Percentiles rank a stretch among this genome's conserved stretches.
Conservation (phyloP, 2,888 invertebrate species). For the Parnassius glacialis region DNA sequence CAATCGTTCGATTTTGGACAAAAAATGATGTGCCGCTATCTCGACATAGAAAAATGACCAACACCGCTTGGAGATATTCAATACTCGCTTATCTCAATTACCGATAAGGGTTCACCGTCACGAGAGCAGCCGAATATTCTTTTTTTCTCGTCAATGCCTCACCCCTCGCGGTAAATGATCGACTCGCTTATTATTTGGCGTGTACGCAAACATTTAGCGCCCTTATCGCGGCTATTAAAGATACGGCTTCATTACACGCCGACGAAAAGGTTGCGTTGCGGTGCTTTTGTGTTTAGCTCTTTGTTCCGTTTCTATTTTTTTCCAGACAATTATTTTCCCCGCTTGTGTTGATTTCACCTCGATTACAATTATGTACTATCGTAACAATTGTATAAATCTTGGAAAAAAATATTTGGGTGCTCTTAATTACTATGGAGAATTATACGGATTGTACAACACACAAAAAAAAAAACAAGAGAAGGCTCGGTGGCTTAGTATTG, state of each 20-base stretch:
- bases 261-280: constrained; percentile 46
- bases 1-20: constrained; percentile 12
- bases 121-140: constrained; percentile 45
- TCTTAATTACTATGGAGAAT: too few relatives aligned
- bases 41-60: constrained; percentile 33
- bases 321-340: constrained; percentile 35
- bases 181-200: constrained; percentile 78
- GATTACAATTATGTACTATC: constrained; percentile 15
- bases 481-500: too few relatives aligned
- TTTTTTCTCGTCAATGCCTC: constrained; percentile 57
- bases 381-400: constrained; percentile 4
- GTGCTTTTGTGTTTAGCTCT: constrained; percentile 44
- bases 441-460: too few relatives aligned
- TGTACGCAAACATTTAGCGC: constrained; percentile 78
- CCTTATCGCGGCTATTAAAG: constrained; percentile 78
- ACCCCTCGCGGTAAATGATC: constrained; percentile 74
- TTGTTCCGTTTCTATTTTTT: constrained; percentile 36
- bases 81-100: constrained; percentile 60
- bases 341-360: constrained; percentile 17
- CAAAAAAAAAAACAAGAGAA: too few relatives aligned
- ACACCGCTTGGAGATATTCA: constrained; percentile 48
- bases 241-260: constrained; percentile 77
- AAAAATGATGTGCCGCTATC: constrained; percentile 13
- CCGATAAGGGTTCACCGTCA: constrained; percentile 58
- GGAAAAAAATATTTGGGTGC: not conserved